Evolutionary conservation across 2,888 invertebrate genomes (phyloP).

Genomic region (Empis livida): DNA sequence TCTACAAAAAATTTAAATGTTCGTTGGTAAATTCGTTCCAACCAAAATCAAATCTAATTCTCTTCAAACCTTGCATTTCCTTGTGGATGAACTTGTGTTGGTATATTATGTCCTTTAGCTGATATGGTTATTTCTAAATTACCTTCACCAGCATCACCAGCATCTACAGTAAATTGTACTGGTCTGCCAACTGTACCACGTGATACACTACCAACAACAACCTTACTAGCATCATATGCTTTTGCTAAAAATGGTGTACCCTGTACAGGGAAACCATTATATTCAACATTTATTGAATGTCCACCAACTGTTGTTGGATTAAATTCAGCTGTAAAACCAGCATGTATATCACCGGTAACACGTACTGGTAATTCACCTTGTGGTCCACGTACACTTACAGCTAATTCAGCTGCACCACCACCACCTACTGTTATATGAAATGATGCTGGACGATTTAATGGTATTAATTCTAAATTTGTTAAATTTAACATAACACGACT

Average conservation of each 20-base stretch:
- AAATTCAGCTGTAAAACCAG: constrained; percentile 82
- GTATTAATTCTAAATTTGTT: constrained; percentile 67
- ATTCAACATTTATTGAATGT: constrained; percentile 80
- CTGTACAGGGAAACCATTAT: constrained; percentile 76
- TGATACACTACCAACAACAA: constrained; percentile 66
- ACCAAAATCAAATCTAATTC: background rate
- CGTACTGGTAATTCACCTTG: constrained; percentile 75
- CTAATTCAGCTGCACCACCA: constrained; percentile 65
- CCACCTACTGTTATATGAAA: constrained; percentile 66
- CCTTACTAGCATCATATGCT: constrained; percentile 84
- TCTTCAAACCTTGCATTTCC: constrained; percentile 48
- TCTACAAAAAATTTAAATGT: constrained; percentile 31
- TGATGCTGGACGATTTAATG: constrained; percentile 66
- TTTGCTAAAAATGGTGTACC: constrained; percentile 85
- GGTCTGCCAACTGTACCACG: constrained; percentile 78
- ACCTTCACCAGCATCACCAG: constrained; percentile 93
- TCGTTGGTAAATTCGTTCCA: background rate
- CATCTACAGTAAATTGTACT: constrained; percentile 91
- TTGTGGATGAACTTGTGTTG: constrained; percentile 88
- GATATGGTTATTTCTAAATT: constrained; percentile 94
- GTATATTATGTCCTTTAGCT: constrained; percentile 83
- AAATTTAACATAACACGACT: constrained; percentile 61
- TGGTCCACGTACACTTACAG: constrained; percentile 81
- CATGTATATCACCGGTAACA: constrained; percentile 76
- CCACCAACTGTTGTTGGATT: constrained; percentile 88